Base-by-base conservation (phyloP, 1,140 invertebrate species). In the Chlorops oryzae region DNA sequence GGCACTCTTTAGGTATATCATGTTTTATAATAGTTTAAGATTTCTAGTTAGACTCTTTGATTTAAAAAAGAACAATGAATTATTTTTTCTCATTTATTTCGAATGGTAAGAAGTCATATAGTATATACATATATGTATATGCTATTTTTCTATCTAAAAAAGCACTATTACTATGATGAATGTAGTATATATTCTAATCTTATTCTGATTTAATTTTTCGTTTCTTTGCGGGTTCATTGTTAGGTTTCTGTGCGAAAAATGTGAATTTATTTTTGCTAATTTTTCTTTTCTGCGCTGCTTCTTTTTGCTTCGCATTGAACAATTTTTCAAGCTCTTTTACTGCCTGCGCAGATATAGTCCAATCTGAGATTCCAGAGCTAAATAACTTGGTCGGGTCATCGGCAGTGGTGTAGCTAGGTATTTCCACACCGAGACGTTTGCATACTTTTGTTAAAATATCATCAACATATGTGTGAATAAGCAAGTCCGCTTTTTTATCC, bases 391-490 rank as follows among this genome's bases (percentile, higher is more conserved):
- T 88, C 0, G 86, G 84, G 77, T 92, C 88, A 2, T 75, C 66
- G 7, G 77, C 65, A 21, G 75, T 69, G 40, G 77, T 75, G 64
- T 93, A 93, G 32, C 80, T 75, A 3, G 84, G 80, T 59, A 90
- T 84, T 57, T 85, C 79, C 5, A 91, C 52, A 21, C 79, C 78
- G 23, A 94, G 73, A 43, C 81, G 77, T 64, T 85, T 80, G 77
- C 90, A 85, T 2, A 97, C 74, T 60, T 81, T 79, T 48, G 77
- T 74, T 64, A 97, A 81, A 27, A 97, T 80, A 54, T 84, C 81
- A 74, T 97, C 93, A 5, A 96, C 88, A 75, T 92, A 95, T 25
- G 84, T 82, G 62, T 92, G 85, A 55, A 97, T 92, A 42, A 90
- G 81, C 41, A 98, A 73, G 73, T 95, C 85, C 23, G 90, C 89